Evolutionary conservation across 2,113 vertebrate genomes (phyloP), one percentile per base, ranked within the genome.

Genomic region (Eptesicus fuscus): DNA sequence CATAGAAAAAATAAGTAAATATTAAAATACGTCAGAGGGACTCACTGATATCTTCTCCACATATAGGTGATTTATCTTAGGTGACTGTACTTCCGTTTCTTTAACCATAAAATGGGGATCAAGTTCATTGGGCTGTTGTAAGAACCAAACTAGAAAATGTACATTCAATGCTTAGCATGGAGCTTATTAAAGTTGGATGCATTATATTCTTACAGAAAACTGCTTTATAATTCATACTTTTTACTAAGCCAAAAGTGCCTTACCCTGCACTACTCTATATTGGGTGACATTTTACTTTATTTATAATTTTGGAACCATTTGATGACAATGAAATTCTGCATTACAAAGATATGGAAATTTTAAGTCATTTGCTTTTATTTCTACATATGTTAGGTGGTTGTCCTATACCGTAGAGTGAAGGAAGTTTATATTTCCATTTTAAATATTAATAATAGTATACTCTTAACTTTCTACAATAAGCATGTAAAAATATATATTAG

Each of bases 161-260:
- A 53, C 11, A 42, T 71, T 82, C 18, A 53, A 17, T 51, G 11
- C 30, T 93, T 93, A 70, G 7, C 35, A 63, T 44, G 79, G 51
- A 80, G 20, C 28, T 91, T 89, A 56, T 83, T 93, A 91, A 95
- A 93, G 14, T 35, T 91, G 8, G 12, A 13, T 69, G 51, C 25
- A 18, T 70, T 95, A 51, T 74, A 25, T 74, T 92, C 49, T 96
- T 69, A 87, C 51, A 91, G 74, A 92, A 96, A 96, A 56, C 59
- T 44, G n/a, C 35, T n/a, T 49, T 69, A 25, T 16, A 53, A 80
- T 53, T 94, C 32, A 53, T 35, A n/a, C 53, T 32, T 83, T 85
- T 93, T 73, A 73, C 23, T 78, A 79, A 96, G 63, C 18, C 35
- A 25, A 84, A 84, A 84, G 5, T 53, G 42, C n/a, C 20, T 71